These are phyloP conservation scores for Sebastes iracundus DNA, from an alignment of 2,797 vertebrate genomes.

Conservation along the genomic window DNA sequence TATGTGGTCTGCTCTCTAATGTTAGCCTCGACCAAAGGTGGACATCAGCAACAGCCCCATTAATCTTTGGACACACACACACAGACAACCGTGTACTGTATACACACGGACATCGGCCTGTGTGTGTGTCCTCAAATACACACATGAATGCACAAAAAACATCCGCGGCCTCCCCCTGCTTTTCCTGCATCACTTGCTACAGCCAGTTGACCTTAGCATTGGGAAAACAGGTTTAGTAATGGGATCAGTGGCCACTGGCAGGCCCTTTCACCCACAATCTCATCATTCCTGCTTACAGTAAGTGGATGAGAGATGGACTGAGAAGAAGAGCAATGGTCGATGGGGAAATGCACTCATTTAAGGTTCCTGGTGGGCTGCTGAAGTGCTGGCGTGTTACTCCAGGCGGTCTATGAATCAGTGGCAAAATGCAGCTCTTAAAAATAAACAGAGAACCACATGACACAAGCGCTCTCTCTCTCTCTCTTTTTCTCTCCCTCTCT, in stretches of 20 bases:
- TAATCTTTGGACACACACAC: conserved; percentile 46
- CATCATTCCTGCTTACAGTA: conserved; percentile 62
- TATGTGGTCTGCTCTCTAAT: conserved; percentile 51
- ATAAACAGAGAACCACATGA: background rate
- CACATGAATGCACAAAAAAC: conserved; percentile 26
- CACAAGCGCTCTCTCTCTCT: background rate
- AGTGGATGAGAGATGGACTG: conserved; percentile 62
- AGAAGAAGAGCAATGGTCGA: conserved; percentile 17
- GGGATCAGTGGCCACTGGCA: conserved; percentile 66
- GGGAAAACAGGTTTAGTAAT: conserved; percentile 70
- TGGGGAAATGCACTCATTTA: conserved; percentile 30
- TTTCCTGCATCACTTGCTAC: conserved; percentile 45
- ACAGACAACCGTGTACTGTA: conserved; percentile 8
- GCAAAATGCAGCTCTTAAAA: conserved; percentile 1
- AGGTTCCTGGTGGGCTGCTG: conserved; percentile 3
- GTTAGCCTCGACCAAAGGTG: conserved; percentile 56
- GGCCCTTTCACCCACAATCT: conserved; percentile 60
- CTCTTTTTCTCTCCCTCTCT: no score
- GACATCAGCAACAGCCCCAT: conserved; percentile 54
- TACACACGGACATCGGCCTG: conserved; percentile 29
- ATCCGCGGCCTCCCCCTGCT: conserved; percentile 1
- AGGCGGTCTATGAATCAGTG: conserved; percentile 11
- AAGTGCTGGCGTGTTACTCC: conserved; percentile 12
- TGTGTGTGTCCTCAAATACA: conserved; percentile 42
- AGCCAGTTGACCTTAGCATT: conserved; percentile 68